Evolutionary conservation across 1,140 invertebrate species (phyloP).

Genomic region (Drosophila elegans): DNA sequence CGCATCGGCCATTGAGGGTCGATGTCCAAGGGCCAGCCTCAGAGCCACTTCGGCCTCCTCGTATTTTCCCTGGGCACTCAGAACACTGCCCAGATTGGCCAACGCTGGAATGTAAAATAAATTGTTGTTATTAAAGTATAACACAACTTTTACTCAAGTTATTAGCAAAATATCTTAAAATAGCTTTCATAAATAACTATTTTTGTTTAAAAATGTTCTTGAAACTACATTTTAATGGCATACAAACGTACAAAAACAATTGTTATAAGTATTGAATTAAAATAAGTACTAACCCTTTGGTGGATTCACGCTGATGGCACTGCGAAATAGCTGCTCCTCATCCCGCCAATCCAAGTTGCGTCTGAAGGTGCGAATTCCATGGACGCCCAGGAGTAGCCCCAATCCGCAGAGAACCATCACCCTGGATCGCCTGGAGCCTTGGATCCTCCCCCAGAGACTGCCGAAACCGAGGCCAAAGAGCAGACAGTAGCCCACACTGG

Average conservation of each 20-base stretch:
- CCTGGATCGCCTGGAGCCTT: conserved; percentile 46
- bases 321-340: conserved; percentile 96
- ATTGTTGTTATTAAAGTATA: too few species aligned
- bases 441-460: conserved; percentile 82
- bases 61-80: conserved; percentile 93
- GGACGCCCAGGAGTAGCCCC: conserved; percentile 81
- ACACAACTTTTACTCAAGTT: too few species aligned
- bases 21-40: conserved; percentile 92
- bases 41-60: conserved; percentile 94
- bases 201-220: too few species aligned
- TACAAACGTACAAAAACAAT: too few species aligned
- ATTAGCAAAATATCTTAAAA: too few species aligned
- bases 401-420: conserved; percentile 77
- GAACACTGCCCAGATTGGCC: conserved; percentile 95
- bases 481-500: conserved; percentile 98
- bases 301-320: conserved; percentile 96
- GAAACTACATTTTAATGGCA: too few species aligned
- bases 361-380: conserved; percentile 89
- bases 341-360: conserved; percentile 96
- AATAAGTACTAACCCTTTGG: conserved; percentile 93
- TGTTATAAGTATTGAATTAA: too few species aligned
- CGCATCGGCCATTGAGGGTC: conserved; percentile 97
- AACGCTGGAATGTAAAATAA: conserved; percentile 88
- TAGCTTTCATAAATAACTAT: too few species aligned
- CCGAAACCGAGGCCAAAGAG: conserved; percentile 94